Evolutionary conservation across 53 echinoderm and acorn worm species (phyloP).

Genomic region (Paracentrotus lividus): DNA sequence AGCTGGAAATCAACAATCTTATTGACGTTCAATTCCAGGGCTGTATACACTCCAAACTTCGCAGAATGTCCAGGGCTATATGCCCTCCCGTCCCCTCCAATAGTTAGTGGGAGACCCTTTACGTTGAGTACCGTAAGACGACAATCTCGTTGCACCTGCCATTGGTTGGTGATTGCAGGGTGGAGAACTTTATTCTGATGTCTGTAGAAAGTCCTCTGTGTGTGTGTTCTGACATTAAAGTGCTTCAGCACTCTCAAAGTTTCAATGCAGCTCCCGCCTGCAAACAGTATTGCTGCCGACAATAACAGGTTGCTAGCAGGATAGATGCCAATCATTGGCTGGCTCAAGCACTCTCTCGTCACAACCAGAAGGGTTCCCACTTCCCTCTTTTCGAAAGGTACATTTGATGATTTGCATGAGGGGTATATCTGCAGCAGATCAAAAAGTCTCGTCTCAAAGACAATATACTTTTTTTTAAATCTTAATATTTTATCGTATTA

Average conservation of each 20-base stretch:
- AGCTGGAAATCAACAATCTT: constrained; percentile 1
- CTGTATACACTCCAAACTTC: background rate
- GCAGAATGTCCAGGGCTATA: constrained; percentile 2
- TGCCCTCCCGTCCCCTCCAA: constrained; percentile 29
- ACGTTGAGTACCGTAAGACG: too few species aligned
- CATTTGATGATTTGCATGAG: constrained; percentile 20
- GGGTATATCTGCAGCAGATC: constrained; percentile 42
- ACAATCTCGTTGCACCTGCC: background rate
- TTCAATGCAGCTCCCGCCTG: constrained; percentile 64
- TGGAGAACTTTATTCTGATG: constrained; percentile 45
- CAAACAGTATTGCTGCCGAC: constrained; percentile 73
- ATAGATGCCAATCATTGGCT: background rate
- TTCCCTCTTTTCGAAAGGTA: background rate
- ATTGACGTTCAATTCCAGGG: background rate
- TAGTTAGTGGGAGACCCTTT: too few species aligned
- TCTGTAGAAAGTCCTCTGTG: constrained; percentile 22
- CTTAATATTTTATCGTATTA: too few species aligned
- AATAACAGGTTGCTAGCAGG: constrained; percentile 72
- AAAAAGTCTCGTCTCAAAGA: constrained; percentile 23
- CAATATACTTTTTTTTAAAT: constrained; percentile 54
- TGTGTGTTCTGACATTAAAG: background rate
- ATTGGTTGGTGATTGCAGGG: constrained; percentile 35
- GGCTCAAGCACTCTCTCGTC: background rate
- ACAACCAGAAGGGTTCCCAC: background rate
- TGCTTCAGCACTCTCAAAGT: background rate